Base-by-base conservation (phyloP, 1,140 invertebrate species). In the Bombus confusus region DNA sequence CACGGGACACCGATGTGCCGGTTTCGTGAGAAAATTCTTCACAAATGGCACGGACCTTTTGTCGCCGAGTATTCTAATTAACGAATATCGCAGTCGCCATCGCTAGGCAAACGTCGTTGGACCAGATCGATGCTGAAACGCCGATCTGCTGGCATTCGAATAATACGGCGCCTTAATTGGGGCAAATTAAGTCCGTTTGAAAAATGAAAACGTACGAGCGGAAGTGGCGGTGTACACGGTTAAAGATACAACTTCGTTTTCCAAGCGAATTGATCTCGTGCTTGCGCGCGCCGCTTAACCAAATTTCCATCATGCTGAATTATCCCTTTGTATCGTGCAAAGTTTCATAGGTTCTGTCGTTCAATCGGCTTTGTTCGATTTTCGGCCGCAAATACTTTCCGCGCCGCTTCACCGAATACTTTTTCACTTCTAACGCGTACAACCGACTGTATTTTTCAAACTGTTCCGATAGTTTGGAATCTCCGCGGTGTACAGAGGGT, bases 41-140 rank as follows among this genome's bases (percentile, higher is more conserved):
- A 75, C 66, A 78, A 78, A 43, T 78, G 59, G 25, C 18, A 22
- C 22, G 10, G 41, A 78, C 59, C 41, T 39, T 77, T 59, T 62
- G 59, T 78, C 47, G 39, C 34, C 28, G 18, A 39, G 39, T 34
- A 52, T 43, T 9, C 59, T 28, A 78, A 78, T 78, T 78, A 78
- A 78, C 31, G 76, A 78, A 31, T 31, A 75, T 75, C 25, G 39
- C 73, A 8, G 31, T 34, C 31, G 18, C 1, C 15, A 18, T 52
- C 43, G 22, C 13, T 34, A 22, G 73, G 37, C 73, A 25, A 37
- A 13, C 73, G 10, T 31, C n/a, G 41, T 64, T 34, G 59, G 28
- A 12, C 76, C 8, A 13, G 39, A 22, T 41, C 25, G 37, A 78
- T 75, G 10, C 18, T 57, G 31, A 28, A 31, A 78, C 22, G 15